Percentiles rank a stretch among this genome's conserved stretches.
These are phyloP conservation scores for Odocoileus hemionus DNA, from an alignment of 2,113 vertebrate genomes.

Conservation along the genomic window DNA sequence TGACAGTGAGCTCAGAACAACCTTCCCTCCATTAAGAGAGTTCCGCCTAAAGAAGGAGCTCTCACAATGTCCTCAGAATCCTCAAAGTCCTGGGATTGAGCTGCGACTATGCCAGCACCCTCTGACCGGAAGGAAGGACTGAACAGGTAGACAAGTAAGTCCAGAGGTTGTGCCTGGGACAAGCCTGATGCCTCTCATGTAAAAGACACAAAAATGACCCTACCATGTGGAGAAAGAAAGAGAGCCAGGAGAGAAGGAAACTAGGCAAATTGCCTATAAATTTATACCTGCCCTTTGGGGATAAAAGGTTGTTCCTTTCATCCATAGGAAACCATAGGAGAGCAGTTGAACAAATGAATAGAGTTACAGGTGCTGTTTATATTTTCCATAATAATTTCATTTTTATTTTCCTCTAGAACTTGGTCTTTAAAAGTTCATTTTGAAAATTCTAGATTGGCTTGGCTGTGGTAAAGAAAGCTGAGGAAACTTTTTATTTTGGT, in stretches of 20 bases:
- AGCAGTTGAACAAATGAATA: not conserved
- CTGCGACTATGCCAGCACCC: not conserved
- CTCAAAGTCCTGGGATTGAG: not conserved
- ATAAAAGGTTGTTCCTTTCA: not conserved
- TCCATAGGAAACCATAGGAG: not conserved
- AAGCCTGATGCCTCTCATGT: not conserved
- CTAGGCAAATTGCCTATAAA: not conserved
- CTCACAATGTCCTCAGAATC: too few species aligned
- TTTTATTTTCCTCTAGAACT: slow-evolving; percentile 14
- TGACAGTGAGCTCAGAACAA: not conserved
- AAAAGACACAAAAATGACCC: not conserved
- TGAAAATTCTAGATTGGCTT: slow-evolving; percentile 26
- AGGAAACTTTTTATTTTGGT: not conserved
- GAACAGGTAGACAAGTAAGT: not conserved
- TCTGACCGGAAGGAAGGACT: not conserved
- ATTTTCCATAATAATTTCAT: slow-evolving; percentile 22
- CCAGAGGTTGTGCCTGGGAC: not conserved
- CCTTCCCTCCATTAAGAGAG: not conserved
- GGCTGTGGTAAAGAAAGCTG: not conserved
- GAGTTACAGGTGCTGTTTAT: not conserved
- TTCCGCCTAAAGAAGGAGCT: not conserved
- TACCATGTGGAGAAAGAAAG: not conserved
- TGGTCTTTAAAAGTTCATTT: not conserved
- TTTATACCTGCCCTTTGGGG: not conserved
- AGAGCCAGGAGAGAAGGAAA: not conserved